phyloP scores from a whole-genome alignment of 2,797 vertebrate genomes.

The Spinus pinus region DNA sequence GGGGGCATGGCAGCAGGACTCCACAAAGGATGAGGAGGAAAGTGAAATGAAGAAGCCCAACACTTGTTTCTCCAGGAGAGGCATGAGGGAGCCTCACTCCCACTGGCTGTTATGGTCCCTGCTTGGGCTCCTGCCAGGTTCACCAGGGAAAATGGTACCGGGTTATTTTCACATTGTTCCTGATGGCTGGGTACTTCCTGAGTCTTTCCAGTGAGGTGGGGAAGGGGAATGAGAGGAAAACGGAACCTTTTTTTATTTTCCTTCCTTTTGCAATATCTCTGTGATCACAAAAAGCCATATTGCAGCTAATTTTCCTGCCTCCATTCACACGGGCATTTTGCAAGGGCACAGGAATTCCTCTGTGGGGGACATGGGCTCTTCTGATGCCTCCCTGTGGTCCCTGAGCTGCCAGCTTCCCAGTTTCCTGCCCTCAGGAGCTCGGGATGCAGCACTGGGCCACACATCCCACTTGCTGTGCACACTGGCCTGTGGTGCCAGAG shows the following conservation, averaged over 20 bases:
- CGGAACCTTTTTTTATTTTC: conserved; percentile 68
- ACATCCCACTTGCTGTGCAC: not conserved
- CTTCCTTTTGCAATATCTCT: conserved; percentile 69
- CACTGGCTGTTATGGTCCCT: not conserved
- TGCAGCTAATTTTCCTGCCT: conserved; percentile 80
- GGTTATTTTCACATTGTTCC: conserved; percentile 74
- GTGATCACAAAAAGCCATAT: conserved; percentile 79
- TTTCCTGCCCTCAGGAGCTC: conserved; percentile 62
- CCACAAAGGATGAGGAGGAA: not conserved
- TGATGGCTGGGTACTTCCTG: conserved; percentile 82
- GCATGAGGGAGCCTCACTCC: not conserved
- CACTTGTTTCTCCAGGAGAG: not conserved
- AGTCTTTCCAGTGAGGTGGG: conserved; percentile 64
- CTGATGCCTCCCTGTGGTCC: conserved; percentile 5
- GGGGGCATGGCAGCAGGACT: not conserved
- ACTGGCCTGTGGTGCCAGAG: not conserved
- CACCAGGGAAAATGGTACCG: conserved; percentile 71
- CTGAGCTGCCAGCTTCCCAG: not conserved
- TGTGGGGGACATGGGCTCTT: not conserved
- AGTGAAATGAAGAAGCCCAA: not conserved
- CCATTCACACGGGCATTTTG: conserved; percentile 46
- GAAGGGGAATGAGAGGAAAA: conserved; percentile 80
- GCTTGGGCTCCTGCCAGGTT: conserved; percentile 71
- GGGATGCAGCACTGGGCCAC: not conserved
- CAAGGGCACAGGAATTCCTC: conserved; percentile 71